Evolutionary conservation across 2,888 invertebrate genomes (phyloP).

Genomic region (Sisyra terminalis): DNA sequence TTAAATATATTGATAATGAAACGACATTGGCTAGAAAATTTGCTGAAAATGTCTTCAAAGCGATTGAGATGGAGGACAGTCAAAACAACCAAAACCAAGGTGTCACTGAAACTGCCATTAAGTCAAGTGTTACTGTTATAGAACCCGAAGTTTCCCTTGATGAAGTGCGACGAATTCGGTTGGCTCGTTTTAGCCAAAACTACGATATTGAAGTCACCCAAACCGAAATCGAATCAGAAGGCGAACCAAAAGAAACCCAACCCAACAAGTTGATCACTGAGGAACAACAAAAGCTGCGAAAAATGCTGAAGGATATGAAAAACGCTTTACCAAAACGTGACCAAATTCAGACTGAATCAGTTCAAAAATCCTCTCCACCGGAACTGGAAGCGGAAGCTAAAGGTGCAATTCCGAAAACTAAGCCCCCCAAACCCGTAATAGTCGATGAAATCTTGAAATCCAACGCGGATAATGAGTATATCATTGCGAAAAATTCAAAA

Average conservation of each 20-base stretch:
- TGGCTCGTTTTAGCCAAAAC: slow-evolving; percentile 22
- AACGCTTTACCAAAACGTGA: slow-evolving; percentile 49
- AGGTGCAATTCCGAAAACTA: slow-evolving; percentile 12
- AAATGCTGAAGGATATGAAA: slow-evolving; percentile 63
- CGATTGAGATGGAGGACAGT: slow-evolving; percentile 7
- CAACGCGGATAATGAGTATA: slow-evolving; percentile 19
- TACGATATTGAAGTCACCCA: slow-evolving; percentile 7
- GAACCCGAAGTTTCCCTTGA: slow-evolving; percentile 16
- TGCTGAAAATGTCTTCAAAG: slow-evolving; percentile 9
- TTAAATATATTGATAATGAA: slow-evolving; percentile 19
- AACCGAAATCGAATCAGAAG: background rate
- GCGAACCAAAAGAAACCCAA: background rate
- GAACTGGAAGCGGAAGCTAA: slow-evolving; percentile 8
- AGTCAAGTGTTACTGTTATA: slow-evolving; percentile 11
- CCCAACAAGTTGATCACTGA: slow-evolving; percentile 17
- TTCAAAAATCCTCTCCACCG: slow-evolving; percentile 5
- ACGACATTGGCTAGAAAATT: slow-evolving; percentile 2
- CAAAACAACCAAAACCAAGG: slow-evolving; percentile 1
- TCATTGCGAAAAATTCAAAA: slow-evolving; percentile 23
- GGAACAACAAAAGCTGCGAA: slow-evolving; percentile 43
- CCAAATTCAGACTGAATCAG: slow-evolving; percentile 3
- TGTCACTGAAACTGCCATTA: slow-evolving; percentile 11
- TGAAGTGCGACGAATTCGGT: slow-evolving; percentile 22
- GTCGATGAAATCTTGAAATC: slow-evolving; percentile 16
- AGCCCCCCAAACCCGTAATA: slow-evolving; percentile 5